Base-by-base conservation (phyloP, 2,113 vertebrate species). In the Callithrix jacchus region DNA sequence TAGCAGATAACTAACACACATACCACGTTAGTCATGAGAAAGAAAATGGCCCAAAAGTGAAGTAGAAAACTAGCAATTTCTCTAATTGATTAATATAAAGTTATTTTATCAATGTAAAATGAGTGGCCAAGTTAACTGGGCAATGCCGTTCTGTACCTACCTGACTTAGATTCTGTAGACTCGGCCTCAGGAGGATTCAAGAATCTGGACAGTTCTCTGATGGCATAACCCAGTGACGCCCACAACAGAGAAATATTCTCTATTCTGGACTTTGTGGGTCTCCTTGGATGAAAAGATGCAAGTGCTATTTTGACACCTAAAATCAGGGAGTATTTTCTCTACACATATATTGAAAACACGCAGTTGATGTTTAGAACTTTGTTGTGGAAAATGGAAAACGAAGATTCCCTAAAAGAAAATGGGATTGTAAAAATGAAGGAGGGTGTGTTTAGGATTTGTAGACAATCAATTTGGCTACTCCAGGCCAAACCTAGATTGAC, bases 71-170 rank as follows among this genome's bases (percentile, higher is more conserved):
- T 88, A 87, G 8, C 61, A 88, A 73, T 71, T 32, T 87, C 58
- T 30, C 47, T 73, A 90, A 86, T 79, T 83, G 47, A 61, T 93
- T 68, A 64, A 80, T 85, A 77, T 81, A 73, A 97, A 95, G 83
- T 88, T 71, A 93, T 73, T 86, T 90, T 81, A 81, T 79, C 23
- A 30, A 25, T 47, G 49, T 85, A 14, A 89, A 83, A 79, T 12
- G 68, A 84, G 10, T 91, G 56, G 23, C 37, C 84, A 92, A 80
- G 92, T 89, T 56, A 79, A 82, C 42, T 94, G 37, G 79, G 54
- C 47, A 84, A 42, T 25, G 8, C n/a, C 32, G 70, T 37, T 66
- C 76, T 71, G 2, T 32, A 66, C 9, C 81, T 35, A 74, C 70
- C 8, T 47, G 47, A 61, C 45, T 80, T 49, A 64, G 66, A 32